Evolutionary conservation across 2,888 invertebrate genomes (phyloP).

Genomic region (Campoplex capitator): DNA sequence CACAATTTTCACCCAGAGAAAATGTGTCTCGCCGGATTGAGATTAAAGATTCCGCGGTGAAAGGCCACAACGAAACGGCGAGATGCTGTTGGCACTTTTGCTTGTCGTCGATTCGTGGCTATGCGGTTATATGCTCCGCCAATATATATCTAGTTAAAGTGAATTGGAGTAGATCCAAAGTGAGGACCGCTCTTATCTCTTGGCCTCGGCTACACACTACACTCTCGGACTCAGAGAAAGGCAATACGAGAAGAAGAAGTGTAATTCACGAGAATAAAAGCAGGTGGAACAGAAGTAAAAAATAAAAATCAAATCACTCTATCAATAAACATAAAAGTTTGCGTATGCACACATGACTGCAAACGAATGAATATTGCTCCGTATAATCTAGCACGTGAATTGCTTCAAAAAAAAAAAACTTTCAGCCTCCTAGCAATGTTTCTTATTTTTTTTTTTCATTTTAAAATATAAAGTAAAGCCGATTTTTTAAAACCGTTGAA

Average conservation of each 20-base stretch:
- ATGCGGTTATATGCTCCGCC: conserved; percentile 15
- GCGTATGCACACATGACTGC: neutral
- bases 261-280: conserved; percentile 20
- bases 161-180: conserved; percentile 63
- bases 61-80: conserved; percentile 55
- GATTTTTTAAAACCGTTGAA: neutral
- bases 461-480: neutral
- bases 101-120: conserved; percentile 44
- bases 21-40: conserved; percentile 56
- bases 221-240: conserved; percentile 41
- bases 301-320: neutral
- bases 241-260: conserved; percentile 29
- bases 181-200: conserved; percentile 51
- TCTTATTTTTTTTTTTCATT: neutral
- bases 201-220: conserved; percentile 19
- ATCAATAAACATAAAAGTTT: conserved; percentile 36
- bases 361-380: neutral
- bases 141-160: conserved; percentile 34
- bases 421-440: neutral
- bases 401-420: neutral
- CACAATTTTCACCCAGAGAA: conserved; percentile 63
- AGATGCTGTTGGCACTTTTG: conserved; percentile 64
- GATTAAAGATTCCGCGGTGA: conserved; percentile 59
- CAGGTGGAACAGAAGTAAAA: conserved; percentile 1
- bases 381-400: neutral